Evolutionary conservation across 2,113 vertebrate genomes (phyloP), one percentile per base, ranked within the genome.

Genomic region (Boleophthalmus pectinirostris): DNA sequence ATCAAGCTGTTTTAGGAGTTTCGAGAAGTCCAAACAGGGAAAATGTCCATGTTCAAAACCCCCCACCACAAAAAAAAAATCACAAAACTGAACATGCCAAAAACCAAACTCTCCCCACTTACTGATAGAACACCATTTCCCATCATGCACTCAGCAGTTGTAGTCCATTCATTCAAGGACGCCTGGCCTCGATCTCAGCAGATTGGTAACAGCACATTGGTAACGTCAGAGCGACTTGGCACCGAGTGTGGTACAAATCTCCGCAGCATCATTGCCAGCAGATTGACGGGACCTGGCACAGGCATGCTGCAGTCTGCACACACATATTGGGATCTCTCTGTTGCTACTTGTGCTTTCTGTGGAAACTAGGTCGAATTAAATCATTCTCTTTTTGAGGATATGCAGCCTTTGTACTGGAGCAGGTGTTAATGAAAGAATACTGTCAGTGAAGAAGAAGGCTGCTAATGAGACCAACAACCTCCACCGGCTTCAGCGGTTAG

Each of bases 381-480:
- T 29, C 57, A 33, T 29, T 33, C 24, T 15, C 58, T 61, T 33
- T 18, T 61, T 61, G 24, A 33, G 58, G 58, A 61, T 33, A 25
- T 18, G 58, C 58, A 61, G 58, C 58, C 58, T 61, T 61, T 61
- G 58, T 61, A 61, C 58, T 18, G 24, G 58, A 18, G 58, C 58
- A 61, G 58, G 58, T 61, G 58, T 29, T 61, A 61, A 61, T 61
- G 58, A 25, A 33, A 61, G 58, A 33, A 33, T 18, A 61, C 24
- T 33, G 9, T 33, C 24, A 61, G 24, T 10, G 58, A 33, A 15
- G 15, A 61, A 61, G 25, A 61, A 61, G 58, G 58, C 58, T 33
- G 57, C 58, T 61, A 61, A 61, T 61, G 58, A 61, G 58, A 61
- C 14, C 58, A 33, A 61, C 58, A 61, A 20, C 58, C 58, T 61